Percentiles rank a stretch among this genome's conserved stretches.
These are phyloP conservation scores for Elephas maximus DNA, from an alignment of 2,113 vertebrate genomes.

Conservation along the genomic window DNA sequence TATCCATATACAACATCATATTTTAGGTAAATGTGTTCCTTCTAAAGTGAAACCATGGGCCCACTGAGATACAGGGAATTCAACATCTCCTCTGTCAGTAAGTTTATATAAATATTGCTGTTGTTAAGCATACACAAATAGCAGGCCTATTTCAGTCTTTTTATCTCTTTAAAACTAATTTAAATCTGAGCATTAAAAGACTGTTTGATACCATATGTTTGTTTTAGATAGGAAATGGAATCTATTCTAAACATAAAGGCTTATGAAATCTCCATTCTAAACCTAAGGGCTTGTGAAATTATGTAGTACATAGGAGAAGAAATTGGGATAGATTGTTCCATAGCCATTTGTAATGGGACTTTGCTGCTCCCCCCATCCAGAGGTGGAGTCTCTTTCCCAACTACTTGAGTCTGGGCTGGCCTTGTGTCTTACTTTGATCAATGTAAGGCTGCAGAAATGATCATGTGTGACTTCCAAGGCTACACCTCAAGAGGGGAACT, in stretches of 20 bases:
- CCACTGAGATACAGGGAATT: constrained; percentile 55
- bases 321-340: background rate
- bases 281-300: constrained; percentile 68
- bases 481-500: background rate
- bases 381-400: background rate
- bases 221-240: constrained; percentile 86
- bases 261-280: constrained; percentile 84
- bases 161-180: constrained; percentile 86
- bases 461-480: background rate
- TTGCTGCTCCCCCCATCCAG: background rate
- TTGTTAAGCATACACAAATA: constrained; percentile 82
- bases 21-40: constrained; percentile 57
- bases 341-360: background rate
- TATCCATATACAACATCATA: background rate
- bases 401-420: background rate
- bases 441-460: background rate
- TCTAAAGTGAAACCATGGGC: constrained; percentile 54
- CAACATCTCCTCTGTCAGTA: constrained; percentile 80
- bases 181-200: constrained; percentile 86
- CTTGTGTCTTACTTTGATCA: background rate
- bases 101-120: constrained; percentile 83
- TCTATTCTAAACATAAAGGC: constrained; percentile 86
- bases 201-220: constrained; percentile 89
- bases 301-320: background rate
- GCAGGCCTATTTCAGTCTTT: constrained; percentile 80